Evolutionary conservation across 2,888 invertebrate genomes (phyloP).

Genomic region (Teleogryllus oceanicus): DNA sequence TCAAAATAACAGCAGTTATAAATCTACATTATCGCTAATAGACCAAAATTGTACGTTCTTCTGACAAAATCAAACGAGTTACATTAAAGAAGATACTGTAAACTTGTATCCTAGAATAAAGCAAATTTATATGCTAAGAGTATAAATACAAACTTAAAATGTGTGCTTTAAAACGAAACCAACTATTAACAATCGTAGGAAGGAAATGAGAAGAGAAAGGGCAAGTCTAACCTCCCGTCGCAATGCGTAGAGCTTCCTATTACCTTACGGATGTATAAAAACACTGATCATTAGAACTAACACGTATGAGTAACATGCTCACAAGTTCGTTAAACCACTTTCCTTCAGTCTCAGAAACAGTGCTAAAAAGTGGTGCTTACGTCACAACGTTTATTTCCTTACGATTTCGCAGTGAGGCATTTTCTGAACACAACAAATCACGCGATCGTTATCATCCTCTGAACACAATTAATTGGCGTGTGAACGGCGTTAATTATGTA

Average conservation of each 20-base stretch:
- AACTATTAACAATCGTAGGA: not conserved
- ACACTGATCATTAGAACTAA: not conserved
- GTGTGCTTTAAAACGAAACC: too few relatives aligned
- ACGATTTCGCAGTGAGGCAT: not conserved
- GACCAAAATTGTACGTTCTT: too few relatives aligned
- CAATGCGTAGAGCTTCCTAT: not conserved
- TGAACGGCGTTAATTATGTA: not conserved
- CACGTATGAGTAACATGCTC: not conserved
- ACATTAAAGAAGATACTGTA: too few relatives aligned
- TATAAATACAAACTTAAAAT: too few relatives aligned
- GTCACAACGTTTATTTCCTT: not conserved
- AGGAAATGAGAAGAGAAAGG: not conserved
- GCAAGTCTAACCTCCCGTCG: not conserved
- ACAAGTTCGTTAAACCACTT: not conserved
- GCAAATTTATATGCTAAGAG: too few relatives aligned
- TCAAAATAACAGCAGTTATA: too few relatives aligned
- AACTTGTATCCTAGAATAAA: too few relatives aligned
- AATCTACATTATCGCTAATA: too few relatives aligned
- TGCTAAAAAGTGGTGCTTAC: not conserved
- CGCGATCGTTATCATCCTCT: not conserved
- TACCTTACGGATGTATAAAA: not conserved
- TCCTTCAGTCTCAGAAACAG: not conserved
- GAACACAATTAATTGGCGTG: not conserved
- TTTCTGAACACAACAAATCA: not conserved
- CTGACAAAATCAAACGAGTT: too few relatives aligned